Evolutionary conservation across 2,888 invertebrate species (phyloP), one percentile per base, ranked within the genome.

Genomic region (Syritta pipiens): DNA sequence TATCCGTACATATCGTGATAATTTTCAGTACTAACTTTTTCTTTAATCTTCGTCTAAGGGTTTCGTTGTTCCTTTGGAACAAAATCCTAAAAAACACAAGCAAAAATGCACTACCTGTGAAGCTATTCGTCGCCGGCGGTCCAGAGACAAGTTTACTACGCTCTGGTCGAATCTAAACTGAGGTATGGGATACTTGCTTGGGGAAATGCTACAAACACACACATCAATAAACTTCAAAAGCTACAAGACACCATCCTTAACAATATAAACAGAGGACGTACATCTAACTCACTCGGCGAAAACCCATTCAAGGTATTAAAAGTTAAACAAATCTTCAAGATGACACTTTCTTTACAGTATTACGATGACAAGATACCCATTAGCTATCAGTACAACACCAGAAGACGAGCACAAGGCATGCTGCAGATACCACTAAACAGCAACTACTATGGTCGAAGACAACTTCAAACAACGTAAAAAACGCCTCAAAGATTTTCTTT

Each of bases 151-250:
- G 51, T 51, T 7, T 35, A 51, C 28, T 51, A 10, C n/a, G 51
- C 51, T n/a, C n/a, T n/a, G n/a, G n/a, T n/a, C n/a, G n/a, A n/a
- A n/a, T 32, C 51, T 4, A 32, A 32, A 19, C 12, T 32, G 35
- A 20, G 37, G 22, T 53, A 53, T 37, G 53, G 53, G 17, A 48
- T 48, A 35, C 3, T 53, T 22, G n/a, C n/a, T n/a, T n/a, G n/a
- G 35, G 49, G 49, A 1, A 49, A 49, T 7, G 17, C 49, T 9
- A 19, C 49, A 30, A 19, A 28, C 14, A 48, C 26, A 1, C 48
- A 28, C 28, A 48, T 48, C 9, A 12, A 26, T 7, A 48, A 48
- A 28, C 26, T 48, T 3, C 48, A 48, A 17, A 48, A 48, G 28
- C 28, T 48, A 7, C 26, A 48, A 14, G 9, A 6, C 28, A 9